These are phyloP conservation scores for Oasisia sp. DNA, from an alignment of 2,888 invertebrate genomes.

Conservation along the genomic window DNA sequence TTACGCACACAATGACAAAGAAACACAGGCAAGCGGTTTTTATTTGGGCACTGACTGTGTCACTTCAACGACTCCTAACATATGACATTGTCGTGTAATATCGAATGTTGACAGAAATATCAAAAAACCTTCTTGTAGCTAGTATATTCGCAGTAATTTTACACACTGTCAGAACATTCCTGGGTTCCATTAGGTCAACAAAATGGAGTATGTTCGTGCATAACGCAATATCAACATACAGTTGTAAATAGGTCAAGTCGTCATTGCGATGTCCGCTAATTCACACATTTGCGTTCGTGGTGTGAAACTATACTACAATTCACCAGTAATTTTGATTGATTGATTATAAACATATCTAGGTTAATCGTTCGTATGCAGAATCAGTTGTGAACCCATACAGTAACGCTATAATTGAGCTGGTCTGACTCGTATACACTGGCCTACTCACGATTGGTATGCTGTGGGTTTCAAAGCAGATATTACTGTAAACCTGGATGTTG, in stretches of 20 bases:
- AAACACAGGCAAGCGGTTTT: background rate
- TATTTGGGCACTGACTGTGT: background rate
- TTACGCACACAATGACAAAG: background rate
- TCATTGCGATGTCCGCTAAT: background rate
- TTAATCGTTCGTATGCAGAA: background rate
- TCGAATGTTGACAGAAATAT: background rate
- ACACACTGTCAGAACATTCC: background rate
- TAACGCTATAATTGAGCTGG: background rate
- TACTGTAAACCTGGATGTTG: too few relatives aligned
- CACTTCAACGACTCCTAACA: background rate
- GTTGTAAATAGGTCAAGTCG: background rate
- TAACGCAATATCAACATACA: too few relatives aligned
- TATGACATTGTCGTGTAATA: background rate
- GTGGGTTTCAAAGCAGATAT: too few relatives aligned
- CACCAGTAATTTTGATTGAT: background rate
- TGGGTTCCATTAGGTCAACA: background rate
- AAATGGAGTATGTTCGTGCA: background rate
- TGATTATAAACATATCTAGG: background rate
- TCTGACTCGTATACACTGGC: background rate
- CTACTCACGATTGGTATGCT: too few relatives aligned
- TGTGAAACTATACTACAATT: background rate
- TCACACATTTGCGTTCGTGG: background rate
- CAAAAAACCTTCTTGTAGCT: background rate
- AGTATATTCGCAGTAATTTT: background rate
- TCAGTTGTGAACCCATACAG: background rate